Evolutionary conservation across 2,888 invertebrate genomes (phyloP).

Genomic region (Metalampra italica): DNA sequence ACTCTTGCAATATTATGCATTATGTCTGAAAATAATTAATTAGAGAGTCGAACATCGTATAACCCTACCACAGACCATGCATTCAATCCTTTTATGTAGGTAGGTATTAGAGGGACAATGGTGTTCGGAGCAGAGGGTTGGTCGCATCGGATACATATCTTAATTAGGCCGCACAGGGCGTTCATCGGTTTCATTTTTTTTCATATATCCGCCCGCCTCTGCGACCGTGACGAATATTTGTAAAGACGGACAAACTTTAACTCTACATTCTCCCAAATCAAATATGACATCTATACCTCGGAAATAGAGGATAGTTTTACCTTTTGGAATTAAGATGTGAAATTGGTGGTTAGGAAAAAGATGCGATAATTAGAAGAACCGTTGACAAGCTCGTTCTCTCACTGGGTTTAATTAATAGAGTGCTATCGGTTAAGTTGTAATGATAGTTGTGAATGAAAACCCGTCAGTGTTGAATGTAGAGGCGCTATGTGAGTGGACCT

Average conservation of each 20-base stretch:
- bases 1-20: background rate
- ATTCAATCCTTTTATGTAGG: slow-evolving; percentile 18
- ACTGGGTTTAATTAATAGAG: slow-evolving; percentile 18
- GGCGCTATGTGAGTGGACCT: slow-evolving; percentile 4
- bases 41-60: slow-evolving; percentile 7
- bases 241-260: slow-evolving; percentile 24
- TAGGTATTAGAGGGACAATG: slow-evolving; percentile 44
- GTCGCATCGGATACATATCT: slow-evolving; percentile 72
- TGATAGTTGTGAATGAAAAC: slow-evolving; percentile 31
- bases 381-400: slow-evolving; percentile 39
- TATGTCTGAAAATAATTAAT: background rate
- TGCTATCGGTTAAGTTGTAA: slow-evolving; percentile 24
- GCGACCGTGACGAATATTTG: slow-evolving; percentile 60
- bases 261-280: background rate
- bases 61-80: slow-evolving; percentile 8
- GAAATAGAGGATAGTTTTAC: background rate
- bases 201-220: slow-evolving; percentile 48
- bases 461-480: slow-evolving; percentile 18
- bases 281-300: slow-evolving; percentile 2
- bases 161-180: slow-evolving; percentile 77
- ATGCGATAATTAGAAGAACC: slow-evolving; percentile 46
- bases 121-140: slow-evolving; percentile 60
- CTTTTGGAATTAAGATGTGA: slow-evolving; percentile 2
- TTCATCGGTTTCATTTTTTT: slow-evolving; percentile 50
- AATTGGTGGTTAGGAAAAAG: slow-evolving; percentile 27